Evolutionary conservation across 92 coral and sea anemone species (phyloP).

Genomic region (Porites lobata): DNA sequence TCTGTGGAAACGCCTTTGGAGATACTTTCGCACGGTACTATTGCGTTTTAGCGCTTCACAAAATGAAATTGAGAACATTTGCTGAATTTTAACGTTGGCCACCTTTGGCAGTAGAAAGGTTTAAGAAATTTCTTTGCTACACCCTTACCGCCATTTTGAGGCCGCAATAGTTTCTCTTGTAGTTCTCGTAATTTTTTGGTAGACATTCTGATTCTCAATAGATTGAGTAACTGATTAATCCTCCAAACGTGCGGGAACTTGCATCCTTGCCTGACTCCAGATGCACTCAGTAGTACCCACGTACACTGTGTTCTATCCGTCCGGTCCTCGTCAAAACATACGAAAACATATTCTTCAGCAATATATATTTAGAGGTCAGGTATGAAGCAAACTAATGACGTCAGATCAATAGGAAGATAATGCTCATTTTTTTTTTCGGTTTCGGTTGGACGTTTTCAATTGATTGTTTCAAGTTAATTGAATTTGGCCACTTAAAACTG

Average conservation of each 20-base stretch:
- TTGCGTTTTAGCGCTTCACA: too few relatives aligned
- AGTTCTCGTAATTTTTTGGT: background rate
- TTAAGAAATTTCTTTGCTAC: background rate
- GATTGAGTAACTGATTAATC: too few relatives aligned
- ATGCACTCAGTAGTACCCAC: too few relatives aligned
- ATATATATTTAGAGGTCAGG: background rate
- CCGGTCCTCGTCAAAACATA: background rate
- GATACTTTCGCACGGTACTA: too few relatives aligned
- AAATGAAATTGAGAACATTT: too few relatives aligned
- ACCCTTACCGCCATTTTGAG: slow-evolving; percentile 22
- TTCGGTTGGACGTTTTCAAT: background rate
- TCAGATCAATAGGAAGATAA: background rate
- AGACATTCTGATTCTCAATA: background rate
- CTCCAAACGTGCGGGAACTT: too few relatives aligned
- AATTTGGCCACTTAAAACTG: background rate
- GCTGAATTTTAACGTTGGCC: too few relatives aligned
- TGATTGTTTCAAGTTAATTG: background rate
- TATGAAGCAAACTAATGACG: slow-evolving; percentile 6
- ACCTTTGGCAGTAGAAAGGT: background rate
- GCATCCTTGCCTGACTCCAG: too few relatives aligned
- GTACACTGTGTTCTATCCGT: too few relatives aligned
- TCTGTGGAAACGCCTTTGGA: too few relatives aligned
- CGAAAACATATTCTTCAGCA: background rate
- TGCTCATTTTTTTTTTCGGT: background rate
- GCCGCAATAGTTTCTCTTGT: slow-evolving; percentile 17